phyloP scores from a whole-genome alignment of 2,113 vertebrate species.

The Eretmochelys imbricata region DNA sequence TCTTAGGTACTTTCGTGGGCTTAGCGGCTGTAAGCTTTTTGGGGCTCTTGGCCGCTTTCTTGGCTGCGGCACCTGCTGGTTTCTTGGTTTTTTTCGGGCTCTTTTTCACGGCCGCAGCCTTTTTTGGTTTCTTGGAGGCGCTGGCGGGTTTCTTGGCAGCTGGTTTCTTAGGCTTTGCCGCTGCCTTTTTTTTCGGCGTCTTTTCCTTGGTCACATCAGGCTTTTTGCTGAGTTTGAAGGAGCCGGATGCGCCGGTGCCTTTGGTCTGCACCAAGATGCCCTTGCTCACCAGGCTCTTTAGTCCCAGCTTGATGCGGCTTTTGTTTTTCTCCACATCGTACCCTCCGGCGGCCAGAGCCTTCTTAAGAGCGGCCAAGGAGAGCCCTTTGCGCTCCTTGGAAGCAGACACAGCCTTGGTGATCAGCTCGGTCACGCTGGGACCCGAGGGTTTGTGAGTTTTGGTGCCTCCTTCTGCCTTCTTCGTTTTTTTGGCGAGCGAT shows the following conservation, averaged over 20 bases:
- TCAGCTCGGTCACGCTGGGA: constrained; percentile 80
- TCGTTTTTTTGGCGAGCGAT: too few relatives aligned
- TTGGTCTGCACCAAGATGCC: constrained; percentile 79
- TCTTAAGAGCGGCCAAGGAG: constrained; percentile 81
- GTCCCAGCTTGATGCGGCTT: constrained; percentile 76
- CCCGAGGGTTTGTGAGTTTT: constrained; percentile 10
- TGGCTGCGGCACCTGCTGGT: rapidly evolving
- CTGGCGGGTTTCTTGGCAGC: neutral
- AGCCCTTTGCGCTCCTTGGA: constrained; percentile 83
- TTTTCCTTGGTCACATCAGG: constrained; percentile 38
- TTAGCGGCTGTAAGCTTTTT: too few relatives aligned
- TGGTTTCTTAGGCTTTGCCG: constrained; percentile 17
- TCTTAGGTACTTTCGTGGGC: too few relatives aligned
- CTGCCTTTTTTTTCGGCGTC: rapidly evolving
- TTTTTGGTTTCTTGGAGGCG: constrained; percentile 25
- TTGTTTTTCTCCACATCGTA: constrained; percentile 88
- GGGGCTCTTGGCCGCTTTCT: constrained; percentile 67
- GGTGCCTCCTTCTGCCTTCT: too few relatives aligned
- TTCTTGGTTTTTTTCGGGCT: constrained; percentile 70
- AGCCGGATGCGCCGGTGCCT: constrained; percentile 76
- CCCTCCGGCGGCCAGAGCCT: constrained; percentile 79
- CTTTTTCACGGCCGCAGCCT: neutral
- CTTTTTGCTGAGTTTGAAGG: constrained; percentile 71
- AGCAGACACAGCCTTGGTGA: constrained; percentile 80
- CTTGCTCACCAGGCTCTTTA: constrained; percentile 76